Evolutionary conservation across 2,888 invertebrate species (phyloP), one percentile per base, ranked within the genome.

Genomic region (Rotaria macrura): DNA sequence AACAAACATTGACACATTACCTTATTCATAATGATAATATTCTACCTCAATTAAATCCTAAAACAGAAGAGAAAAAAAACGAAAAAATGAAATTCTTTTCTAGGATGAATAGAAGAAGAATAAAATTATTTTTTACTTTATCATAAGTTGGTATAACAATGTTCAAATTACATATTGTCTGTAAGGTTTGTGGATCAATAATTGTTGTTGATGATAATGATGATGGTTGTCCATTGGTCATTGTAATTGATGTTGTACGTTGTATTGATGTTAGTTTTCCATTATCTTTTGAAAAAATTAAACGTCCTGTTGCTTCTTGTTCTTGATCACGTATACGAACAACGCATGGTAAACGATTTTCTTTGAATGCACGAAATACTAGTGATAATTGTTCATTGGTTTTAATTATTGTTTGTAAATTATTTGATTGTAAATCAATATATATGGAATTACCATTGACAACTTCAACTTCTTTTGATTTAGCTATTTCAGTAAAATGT

Each of bases 401-500:
- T 91, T 97, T 86, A 25, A 97, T 94, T 25, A 99, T 94, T 52
- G 99, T 97, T 54, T 99, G 98, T 84, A 97, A 94, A 88, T 99
- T 92, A 91, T 98, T 99, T 83, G 98, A 98, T 85, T 95, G 95
- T 91, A 99, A 97, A 91, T 99, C 99, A 85, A 99, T 93, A 91
- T 94, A 97, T 88, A 97, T 95, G 72, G 94, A 94, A 91, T 97
- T 96, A 65, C 96, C 96, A 92, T 97, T 97, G 87, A 97, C 92
- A 79, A 94, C 96, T 93, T 98, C 98, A 85, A 98, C 97, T 91
- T 98, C 97, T 87, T 96, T 93, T 90, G 97, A 97, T 91, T 97
- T 96, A 74, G 98, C 97, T 34, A 99, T 97, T 92, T 99, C 97
- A 34, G 94, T 94, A 91, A 97, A 99, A 88, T 97, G 90, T 88